These are phyloP conservation scores for Trachymyrmex cornetzi DNA, from an alignment of 1,140 invertebrate genomes.

Conservation along the genomic window DNA sequence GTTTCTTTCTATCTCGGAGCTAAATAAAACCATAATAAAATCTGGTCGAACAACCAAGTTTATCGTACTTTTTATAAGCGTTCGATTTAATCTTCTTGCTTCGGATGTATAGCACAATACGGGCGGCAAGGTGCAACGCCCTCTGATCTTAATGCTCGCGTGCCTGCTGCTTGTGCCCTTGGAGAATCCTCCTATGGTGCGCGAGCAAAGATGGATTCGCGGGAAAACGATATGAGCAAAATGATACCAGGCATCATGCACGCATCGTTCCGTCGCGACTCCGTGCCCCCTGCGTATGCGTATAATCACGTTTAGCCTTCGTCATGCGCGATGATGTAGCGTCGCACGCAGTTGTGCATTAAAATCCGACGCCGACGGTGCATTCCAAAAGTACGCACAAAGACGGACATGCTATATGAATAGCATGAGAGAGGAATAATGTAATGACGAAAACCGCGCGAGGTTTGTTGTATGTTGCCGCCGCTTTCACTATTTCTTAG, in stretches of 20 bases:
- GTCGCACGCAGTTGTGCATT: slow-evolving; percentile 32
- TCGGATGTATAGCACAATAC: not conserved
- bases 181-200: slow-evolving; percentile 44
- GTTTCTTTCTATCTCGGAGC: not conserved
- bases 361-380: slow-evolving; percentile 33
- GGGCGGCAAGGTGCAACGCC: slow-evolving; percentile 62
- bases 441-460: slow-evolving; percentile 19
- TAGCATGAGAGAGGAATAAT: not conserved
- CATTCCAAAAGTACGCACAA: slow-evolving; percentile 37
- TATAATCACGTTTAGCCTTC: slow-evolving; percentile 52
- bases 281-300: not conserved
- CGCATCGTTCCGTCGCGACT: slow-evolving; percentile 22
- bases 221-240: slow-evolving; percentile 4
- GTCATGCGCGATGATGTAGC: slow-evolving; percentile 48
- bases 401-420: not conserved
- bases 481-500: slow-evolving; percentile 68
- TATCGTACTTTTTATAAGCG: not conserved
- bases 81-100: slow-evolving; percentile 50
- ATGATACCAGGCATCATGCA: slow-evolving; percentile 6
- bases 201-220: slow-evolving; percentile 36
- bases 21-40: slow-evolving; percentile 31
- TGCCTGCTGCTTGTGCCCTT: slow-evolving; percentile 61
- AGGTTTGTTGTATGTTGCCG: not conserved
- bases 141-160: slow-evolving; percentile 59
- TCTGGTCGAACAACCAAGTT: not conserved